These are phyloP conservation scores for Hirudinaria manillensis DNA, from an alignment of 2,888 invertebrate species.

Conservation along the genomic window DNA sequence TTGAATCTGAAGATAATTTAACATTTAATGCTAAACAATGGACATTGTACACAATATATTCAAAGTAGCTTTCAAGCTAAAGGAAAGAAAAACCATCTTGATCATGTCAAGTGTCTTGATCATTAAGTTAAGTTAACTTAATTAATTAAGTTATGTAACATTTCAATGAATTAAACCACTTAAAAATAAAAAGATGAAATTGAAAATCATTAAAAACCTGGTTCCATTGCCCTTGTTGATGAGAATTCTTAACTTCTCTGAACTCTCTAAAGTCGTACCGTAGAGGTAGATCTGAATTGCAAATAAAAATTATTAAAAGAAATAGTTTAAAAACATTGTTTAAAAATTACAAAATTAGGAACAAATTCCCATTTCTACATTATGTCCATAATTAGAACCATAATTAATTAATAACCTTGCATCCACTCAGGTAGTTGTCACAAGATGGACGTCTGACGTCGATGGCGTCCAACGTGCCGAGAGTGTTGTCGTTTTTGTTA, in stretches of 20 bases:
- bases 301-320: not conserved
- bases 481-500: no score
- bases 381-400: not conserved
- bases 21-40: not conserved
- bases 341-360: not conserved
- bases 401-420: slow-evolving; percentile 61
- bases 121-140: no score
- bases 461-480: slow-evolving; percentile 48
- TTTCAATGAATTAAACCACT: no score
- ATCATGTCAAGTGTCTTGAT: no score
- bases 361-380: not conserved
- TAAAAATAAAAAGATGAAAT: no score
- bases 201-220: no score
- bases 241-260: slow-evolving; percentile 65
- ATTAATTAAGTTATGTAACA: no score
- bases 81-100: no score
- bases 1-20: slow-evolving; percentile 58
- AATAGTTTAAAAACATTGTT: not conserved
- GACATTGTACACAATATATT: no score
- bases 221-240: slow-evolving; percentile 77
- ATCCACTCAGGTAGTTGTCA: slow-evolving; percentile 82
- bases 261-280: slow-evolving; percentile 63
- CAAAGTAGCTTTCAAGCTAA: no score
- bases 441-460: slow-evolving; percentile 67
- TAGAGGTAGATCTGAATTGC: slow-evolving; percentile 64